A percentile compares a stretch with the other conserved stretches of the same genome.
phyloP scores from a whole-genome alignment of 2,888 invertebrate genomes.

The Cotesia congregata region DNA sequence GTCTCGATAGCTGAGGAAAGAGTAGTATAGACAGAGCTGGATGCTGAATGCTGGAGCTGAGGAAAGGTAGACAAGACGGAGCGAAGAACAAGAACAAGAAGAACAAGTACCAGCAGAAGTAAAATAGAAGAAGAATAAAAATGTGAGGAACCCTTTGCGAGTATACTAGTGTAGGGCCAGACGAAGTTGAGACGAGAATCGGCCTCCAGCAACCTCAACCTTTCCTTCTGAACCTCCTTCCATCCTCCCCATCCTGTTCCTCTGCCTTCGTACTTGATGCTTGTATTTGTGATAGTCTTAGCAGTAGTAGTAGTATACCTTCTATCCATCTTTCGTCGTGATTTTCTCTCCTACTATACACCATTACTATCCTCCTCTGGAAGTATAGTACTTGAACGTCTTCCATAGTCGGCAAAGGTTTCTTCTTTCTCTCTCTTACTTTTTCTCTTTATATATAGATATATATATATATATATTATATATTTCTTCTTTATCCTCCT shows the following conservation, averaged over 20 bases:
- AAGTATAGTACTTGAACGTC: neutral
- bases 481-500: neutral
- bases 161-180: constrained; percentile 44
- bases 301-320: neutral
- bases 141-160: constrained; percentile 20
- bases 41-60: constrained; percentile 3
- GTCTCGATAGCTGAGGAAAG: constrained; percentile 10
- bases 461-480: neutral
- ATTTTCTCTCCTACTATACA: neutral
- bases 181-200: constrained; percentile 56
- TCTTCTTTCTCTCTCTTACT: neutral
- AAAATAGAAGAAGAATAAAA: constrained; percentile 9
- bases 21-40: neutral
- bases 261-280: constrained; percentile 14
- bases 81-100: constrained; percentile 3
- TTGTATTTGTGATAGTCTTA: neutral
- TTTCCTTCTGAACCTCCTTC: constrained; percentile 38
- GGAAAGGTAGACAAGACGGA: constrained; percentile 3
- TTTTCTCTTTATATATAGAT: neutral
- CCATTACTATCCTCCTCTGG: neutral
- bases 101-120: constrained; percentile 4
- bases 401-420: neutral
- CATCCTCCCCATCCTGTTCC: constrained; percentile 26
- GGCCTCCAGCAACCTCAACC: constrained; percentile 54
- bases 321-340: neutral